Percentiles rank a stretch among this genome's conserved stretches.
These are phyloP conservation scores for Leucoptera coffeella DNA, from an alignment of 2,888 invertebrate species.

Conservation along the genomic window DNA sequence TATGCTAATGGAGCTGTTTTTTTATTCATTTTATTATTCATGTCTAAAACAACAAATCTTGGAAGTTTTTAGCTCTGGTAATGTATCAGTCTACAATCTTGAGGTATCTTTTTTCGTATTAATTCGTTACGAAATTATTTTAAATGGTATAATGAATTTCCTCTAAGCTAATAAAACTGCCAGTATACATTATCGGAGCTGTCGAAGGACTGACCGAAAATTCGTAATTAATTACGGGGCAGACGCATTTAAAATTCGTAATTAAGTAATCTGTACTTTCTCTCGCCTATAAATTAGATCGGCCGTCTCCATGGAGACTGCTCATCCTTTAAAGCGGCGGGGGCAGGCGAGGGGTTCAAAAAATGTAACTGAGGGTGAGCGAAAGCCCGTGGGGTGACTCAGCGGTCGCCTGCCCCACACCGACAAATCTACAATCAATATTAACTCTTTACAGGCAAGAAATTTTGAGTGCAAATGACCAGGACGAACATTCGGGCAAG, in stretches of 20 bases:
- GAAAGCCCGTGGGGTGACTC: slow-evolving; percentile 56
- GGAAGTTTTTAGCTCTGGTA: no score
- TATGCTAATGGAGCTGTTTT: no score
- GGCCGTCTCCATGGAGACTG: slow-evolving; percentile 55
- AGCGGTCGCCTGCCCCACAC: slow-evolving; percentile 54
- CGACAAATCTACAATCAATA: slow-evolving; percentile 55
- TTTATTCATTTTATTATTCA: no score
- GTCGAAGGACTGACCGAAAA: no score
- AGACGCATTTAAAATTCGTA: slow-evolving; percentile 52
- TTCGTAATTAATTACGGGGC: slow-evolving; percentile 46
- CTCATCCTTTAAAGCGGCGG: slow-evolving; percentile 53
- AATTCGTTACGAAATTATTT: no score
- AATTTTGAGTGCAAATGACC: slow-evolving; percentile 39
- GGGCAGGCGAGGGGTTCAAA: slow-evolving; percentile 27
- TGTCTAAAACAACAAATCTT: no score
- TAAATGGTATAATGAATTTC: no score
- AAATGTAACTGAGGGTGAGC: slow-evolving; percentile 57
- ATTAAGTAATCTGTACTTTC: slow-evolving; percentile 54
- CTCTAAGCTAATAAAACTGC: no score
- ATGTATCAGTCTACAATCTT: no score
- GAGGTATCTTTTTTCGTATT: no score
- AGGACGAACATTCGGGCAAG: no score
- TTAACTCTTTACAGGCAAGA: slow-evolving; percentile 57
- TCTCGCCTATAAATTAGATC: slow-evolving; percentile 53
- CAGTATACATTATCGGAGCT: no score